Evolutionary conservation across 1,140 invertebrate genomes (phyloP), one percentile per base, ranked within the genome.

Genomic region (Drosophila nasuta): DNA sequence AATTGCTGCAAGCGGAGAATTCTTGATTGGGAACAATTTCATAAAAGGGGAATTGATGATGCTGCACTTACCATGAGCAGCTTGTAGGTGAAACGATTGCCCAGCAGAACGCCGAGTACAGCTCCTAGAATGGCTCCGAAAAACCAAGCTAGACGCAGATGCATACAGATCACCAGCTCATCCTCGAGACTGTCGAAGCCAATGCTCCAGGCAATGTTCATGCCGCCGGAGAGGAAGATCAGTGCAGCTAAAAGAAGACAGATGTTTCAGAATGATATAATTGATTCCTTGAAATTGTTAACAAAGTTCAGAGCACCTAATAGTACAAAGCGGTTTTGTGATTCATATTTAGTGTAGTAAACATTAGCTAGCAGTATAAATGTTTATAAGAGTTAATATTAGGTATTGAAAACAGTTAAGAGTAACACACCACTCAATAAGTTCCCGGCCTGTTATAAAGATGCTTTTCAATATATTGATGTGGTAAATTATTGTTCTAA

Each of bases 151-250:
- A 82, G 45, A 0, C 78, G 76, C 45, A 91, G 11, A 45, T 91
- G 87, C 25, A 33, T 51, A 3, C 25, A 56, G 7, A 64, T 71
- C n/a, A 62, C 45, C 6, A 79, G 6, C 30, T 86, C 72, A 41
- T 49, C 46, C 17, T 41, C 33, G 0, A 52, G 13, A 20, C 13
- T 69, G 25, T 58, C 54, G 7, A 88, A 89, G 4, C 83, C 83
- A 77, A 80, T 79, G 66, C 87, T 86, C 81, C 83, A 91, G 35
- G 90, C 91, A n/a, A 88, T 81, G 52, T 89, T 79, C 68, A 88
- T 52, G 7, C 85, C 85, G 11, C 85, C 85, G 1, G 85, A 69
- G 5, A 88, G n/a, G 5, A 88, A 88, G 11, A 89, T 70, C 28
- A 88, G 20, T 0, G 85, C 80, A 65, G 73, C 83, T 87, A 15